phyloP scores from a whole-genome alignment of 2,113 vertebrate species.

The Neopipo cinnamomea region DNA sequence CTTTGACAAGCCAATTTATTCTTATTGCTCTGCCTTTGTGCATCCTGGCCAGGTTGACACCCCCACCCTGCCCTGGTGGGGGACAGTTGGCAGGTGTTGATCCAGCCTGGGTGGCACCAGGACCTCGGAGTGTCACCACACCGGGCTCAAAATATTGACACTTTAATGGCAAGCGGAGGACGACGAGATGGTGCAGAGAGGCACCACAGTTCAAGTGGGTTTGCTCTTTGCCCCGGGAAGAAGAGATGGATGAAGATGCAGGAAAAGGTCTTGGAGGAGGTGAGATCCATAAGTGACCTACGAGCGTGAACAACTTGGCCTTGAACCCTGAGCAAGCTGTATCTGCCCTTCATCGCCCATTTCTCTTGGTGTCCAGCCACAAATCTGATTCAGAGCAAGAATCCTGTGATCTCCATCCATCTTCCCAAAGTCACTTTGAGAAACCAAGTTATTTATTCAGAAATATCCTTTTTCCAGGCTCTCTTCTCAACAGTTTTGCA shows the following conservation, averaged over 20 bases:
- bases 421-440: conserved; percentile 13
- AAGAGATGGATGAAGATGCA: not conserved
- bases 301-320: not conserved
- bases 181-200: not conserved
- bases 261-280: not conserved
- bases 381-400: not conserved
- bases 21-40: conserved; percentile 59
- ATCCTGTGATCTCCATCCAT: not conserved
- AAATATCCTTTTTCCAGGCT: not conserved
- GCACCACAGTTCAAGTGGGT: accelerated
- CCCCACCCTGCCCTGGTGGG: not conserved
- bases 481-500: not conserved
- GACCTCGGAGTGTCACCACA: not conserved
- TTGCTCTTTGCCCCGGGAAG: not conserved
- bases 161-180: not conserved
- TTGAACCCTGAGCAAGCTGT: not conserved
- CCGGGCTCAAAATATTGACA: conserved; percentile 11
- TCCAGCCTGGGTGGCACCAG: not conserved
- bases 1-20: conserved; percentile 78
- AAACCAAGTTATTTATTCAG: not conserved
- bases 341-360: not conserved
- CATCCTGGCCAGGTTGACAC: conserved; percentile 42
- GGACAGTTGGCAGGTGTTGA: conserved; percentile 48
- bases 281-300: not conserved
- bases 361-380: not conserved